A percentile compares a stretch with the other conserved stretches of the same genome.
phyloP scores from a whole-genome alignment of 1,140 invertebrate species.

The Microplitis demolitor region DNA sequence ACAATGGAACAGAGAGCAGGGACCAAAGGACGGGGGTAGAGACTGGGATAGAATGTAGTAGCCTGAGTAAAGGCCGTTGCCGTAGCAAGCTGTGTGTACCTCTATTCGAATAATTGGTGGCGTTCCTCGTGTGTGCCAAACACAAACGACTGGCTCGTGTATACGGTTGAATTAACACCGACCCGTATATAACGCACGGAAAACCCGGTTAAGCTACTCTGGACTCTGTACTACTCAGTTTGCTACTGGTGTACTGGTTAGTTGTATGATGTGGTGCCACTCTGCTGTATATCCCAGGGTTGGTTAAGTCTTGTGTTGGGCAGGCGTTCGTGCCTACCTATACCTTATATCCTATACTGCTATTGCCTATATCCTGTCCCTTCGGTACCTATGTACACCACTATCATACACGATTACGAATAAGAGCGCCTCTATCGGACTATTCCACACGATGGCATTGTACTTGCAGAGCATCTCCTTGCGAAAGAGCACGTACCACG shows the following conservation, averaged over 20 bases:
- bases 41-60: too few relatives aligned
- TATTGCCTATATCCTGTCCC: neutral
- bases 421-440: neutral
- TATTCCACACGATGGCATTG: constrained; percentile 9
- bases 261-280: neutral
- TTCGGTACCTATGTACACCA: neutral
- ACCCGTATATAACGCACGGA: constrained; percentile 21
- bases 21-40: neutral
- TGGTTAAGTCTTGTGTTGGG: too few relatives aligned
- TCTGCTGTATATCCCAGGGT: too few relatives aligned
- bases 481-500: constrained; percentile 13
- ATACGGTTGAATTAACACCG: constrained; percentile 36
- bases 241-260: neutral
- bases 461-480: constrained; percentile 9
- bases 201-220: neutral
- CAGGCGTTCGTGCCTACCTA: too few relatives aligned
- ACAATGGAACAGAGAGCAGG: neutral
- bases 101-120: constrained; percentile 39
- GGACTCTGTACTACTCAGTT: neutral
- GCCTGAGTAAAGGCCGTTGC: neutral
- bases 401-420: neutral
- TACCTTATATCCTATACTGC: too few relatives aligned
- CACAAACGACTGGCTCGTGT: constrained; percentile 31
- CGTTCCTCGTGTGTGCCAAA: constrained; percentile 28
- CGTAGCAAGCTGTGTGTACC: constrained; percentile 17